Percentiles rank a stretch among this genome's conserved stretches.
Conservation (phyloP, 2,888 invertebrate genomes). For the Ernsta delagoae region DNA sequence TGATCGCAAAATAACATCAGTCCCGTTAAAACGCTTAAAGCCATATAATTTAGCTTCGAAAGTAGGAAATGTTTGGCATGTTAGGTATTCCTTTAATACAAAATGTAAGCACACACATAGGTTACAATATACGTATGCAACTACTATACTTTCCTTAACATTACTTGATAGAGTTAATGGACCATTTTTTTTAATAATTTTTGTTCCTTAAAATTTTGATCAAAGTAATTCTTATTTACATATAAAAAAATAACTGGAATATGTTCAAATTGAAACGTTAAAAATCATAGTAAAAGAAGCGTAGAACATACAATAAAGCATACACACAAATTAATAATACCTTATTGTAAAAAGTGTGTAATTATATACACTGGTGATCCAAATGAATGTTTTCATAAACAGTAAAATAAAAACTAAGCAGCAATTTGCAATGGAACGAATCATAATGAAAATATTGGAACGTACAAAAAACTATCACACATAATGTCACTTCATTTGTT, state of each 20-base stretch:
- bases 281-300: conserved; percentile 40
- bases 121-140: conserved; percentile 66
- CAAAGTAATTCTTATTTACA: conserved; percentile 67
- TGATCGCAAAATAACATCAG: conserved; percentile 58
- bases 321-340: conserved; percentile 20
- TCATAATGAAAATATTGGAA: conserved; percentile 44
- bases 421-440: conserved; percentile 28
- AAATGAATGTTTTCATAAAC: conserved; percentile 22
- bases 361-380: conserved; percentile 27
- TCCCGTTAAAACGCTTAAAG: conserved; percentile 71
- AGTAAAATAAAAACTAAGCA: conserved; percentile 23
- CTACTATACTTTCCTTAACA: conserved; percentile 64
- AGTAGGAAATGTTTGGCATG: conserved; percentile 72
- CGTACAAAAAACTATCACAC: conserved; percentile 51
- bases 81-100: conserved; percentile 56
- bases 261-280: conserved; percentile 49
- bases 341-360: conserved; percentile 10
- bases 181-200: conserved; percentile 63
- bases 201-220: conserved; percentile 74
- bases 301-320: conserved; percentile 31
- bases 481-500: conserved; percentile 55
- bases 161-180: conserved; percentile 78
- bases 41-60: conserved; percentile 67
- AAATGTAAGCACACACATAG: conserved; percentile 59
- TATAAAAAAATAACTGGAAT: conserved; percentile 59